phyloP scores from a whole-genome alignment of 1,140 invertebrate genomes.

The Lepidostoma basale region DNA sequence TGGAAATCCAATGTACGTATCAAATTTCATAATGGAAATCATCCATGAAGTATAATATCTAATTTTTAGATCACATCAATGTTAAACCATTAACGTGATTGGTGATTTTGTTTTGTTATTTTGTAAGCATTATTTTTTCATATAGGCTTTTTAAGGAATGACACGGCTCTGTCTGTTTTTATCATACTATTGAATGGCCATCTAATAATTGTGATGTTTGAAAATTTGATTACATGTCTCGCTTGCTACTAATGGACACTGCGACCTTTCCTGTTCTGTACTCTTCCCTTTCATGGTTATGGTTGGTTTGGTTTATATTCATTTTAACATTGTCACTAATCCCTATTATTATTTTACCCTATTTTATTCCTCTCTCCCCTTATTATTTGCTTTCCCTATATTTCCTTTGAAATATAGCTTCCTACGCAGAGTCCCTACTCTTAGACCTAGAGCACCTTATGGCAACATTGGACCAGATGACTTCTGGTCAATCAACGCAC shows the following conservation, averaged over 20 bases:
- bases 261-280: slow-evolving; percentile 30
- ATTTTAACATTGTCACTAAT: slow-evolving; percentile 22
- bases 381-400: not conserved
- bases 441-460: slow-evolving; percentile 67
- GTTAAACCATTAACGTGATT: no score
- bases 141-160: no score
- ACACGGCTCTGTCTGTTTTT: no score
- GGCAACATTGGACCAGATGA: slow-evolving; percentile 62
- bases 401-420: slow-evolving; percentile 51
- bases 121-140: not conserved
- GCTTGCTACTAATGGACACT: slow-evolving; percentile 41
- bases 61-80: no score
- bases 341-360: slow-evolving; percentile 1
- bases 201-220: slow-evolving; percentile 16
- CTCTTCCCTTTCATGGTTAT: slow-evolving; percentile 34
- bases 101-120: no score
- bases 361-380: not conserved
- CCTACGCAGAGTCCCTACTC: slow-evolving; percentile 67
- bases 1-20: no score
- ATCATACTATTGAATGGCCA: not conserved
- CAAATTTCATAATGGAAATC: no score
- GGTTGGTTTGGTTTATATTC: slow-evolving; percentile 42
- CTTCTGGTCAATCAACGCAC: slow-evolving; percentile 57
- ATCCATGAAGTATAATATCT: no score
- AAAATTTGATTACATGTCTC: slow-evolving; percentile 62